A percentile compares a stretch with the other conserved stretches of the same genome.
phyloP scores from a whole-genome alignment of 2,888 invertebrate species.

The Chaitophorus viminalis region DNA sequence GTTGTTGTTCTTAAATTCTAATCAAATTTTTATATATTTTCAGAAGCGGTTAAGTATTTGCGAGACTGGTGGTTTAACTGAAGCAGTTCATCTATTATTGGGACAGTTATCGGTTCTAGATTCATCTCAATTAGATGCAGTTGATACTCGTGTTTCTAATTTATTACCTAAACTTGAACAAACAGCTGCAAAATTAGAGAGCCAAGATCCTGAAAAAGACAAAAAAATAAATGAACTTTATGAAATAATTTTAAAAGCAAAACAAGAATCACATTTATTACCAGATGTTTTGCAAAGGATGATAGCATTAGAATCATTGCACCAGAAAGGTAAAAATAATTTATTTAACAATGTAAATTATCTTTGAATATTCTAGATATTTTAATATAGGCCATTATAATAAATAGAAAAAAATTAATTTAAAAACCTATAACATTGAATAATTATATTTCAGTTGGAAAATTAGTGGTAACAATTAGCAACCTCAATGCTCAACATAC shows the following conservation, averaged over 20 bases:
- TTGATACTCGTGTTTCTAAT: slow-evolving; percentile 82
- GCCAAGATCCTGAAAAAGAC: slow-evolving; percentile 73
- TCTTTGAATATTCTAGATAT: slow-evolving; percentile 8
- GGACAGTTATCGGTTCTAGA: slow-evolving; percentile 84
- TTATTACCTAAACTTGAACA: slow-evolving; percentile 82
- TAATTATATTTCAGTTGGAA: slow-evolving; percentile 75
- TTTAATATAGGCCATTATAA: not conserved
- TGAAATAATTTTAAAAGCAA: slow-evolving; percentile 87
- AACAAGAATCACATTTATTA: slow-evolving; percentile 80
- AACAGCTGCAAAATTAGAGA: slow-evolving; percentile 71
- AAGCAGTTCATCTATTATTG: slow-evolving; percentile 66
- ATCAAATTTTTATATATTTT: slow-evolving; percentile 7
- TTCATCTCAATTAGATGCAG: slow-evolving; percentile 81
- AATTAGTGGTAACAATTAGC: slow-evolving; percentile 84
- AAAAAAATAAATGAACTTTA: slow-evolving; percentile 84
- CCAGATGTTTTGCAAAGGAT: slow-evolving; percentile 86
- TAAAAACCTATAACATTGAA: not conserved
- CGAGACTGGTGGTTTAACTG: slow-evolving; percentile 56
- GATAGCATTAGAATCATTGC: slow-evolving; percentile 85
- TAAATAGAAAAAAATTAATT: no score
- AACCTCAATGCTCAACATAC: slow-evolving; percentile 83
- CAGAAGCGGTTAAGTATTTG: slow-evolving; percentile 49
- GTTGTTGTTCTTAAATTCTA: not conserved
- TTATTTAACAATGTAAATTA: not conserved
- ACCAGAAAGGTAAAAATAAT: slow-evolving; percentile 84